A percentile compares a stretch with the other conserved stretches of the same genome.
Conservation (phyloP, 2,888 invertebrate species). For the Actias luna region DNA sequence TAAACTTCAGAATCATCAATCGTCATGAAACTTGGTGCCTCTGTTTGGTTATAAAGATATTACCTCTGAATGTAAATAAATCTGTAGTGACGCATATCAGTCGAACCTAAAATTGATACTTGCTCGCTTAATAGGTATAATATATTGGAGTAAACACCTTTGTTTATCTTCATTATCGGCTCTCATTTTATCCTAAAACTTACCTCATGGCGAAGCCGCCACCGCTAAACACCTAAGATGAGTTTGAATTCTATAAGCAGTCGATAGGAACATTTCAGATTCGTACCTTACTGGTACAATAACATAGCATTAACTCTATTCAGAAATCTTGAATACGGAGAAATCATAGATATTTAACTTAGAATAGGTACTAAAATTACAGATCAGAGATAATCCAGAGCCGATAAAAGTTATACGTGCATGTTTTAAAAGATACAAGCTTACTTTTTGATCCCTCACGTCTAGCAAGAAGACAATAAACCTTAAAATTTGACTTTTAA, state of each 20-base stretch:
- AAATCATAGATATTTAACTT: neutral
- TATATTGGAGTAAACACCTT: too few species aligned
- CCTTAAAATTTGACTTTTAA: conserved; percentile 11
- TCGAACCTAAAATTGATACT: too few species aligned
- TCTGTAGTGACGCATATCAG: too few species aligned
- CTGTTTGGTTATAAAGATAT: too few species aligned
- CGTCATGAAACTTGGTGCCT: too few species aligned
- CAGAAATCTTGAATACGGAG: neutral
- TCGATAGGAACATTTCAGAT: neutral
- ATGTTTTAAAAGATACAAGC: conserved; percentile 3
- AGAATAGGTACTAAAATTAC: neutral
- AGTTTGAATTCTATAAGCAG: neutral
- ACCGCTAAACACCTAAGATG: neutral
- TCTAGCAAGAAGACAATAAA: conserved; percentile 5
- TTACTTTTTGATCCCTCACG: conserved; percentile 4
- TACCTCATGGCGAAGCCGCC: too few species aligned
- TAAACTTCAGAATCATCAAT: too few species aligned
- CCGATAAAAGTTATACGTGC: conserved; percentile 14
- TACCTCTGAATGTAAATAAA: too few species aligned
- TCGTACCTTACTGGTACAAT: neutral
- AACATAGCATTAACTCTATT: neutral
- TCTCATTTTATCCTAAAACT: too few species aligned
- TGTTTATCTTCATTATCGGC: too few species aligned
- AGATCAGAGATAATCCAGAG: neutral
- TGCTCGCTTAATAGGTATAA: too few species aligned